Evolutionary conservation across 2,113 vertebrate genomes (phyloP).

Genomic region (Corythoichthys intestinalis): DNA sequence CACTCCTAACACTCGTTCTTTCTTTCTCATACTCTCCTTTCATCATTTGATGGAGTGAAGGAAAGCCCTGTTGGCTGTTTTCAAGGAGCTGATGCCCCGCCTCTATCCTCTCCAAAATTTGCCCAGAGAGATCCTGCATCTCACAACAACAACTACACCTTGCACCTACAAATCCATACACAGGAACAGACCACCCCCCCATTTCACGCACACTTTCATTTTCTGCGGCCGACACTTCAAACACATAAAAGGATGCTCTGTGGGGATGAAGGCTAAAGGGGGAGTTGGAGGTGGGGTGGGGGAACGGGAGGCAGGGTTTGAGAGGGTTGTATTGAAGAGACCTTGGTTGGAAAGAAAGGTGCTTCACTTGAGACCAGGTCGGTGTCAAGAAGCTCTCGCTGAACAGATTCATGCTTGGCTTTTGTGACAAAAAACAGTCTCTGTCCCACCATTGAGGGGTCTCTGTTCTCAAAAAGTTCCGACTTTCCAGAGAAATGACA

Average conservation of each 20-base stretch:
- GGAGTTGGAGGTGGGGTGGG: conserved; percentile 40
- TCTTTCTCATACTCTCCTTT: conserved; percentile 52
- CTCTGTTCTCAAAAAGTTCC: conserved; percentile 34
- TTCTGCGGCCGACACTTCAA: conserved; percentile 76
- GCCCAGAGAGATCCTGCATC: conserved; percentile 46
- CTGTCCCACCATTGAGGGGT: conserved; percentile 11
- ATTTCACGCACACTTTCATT: conserved; percentile 70
- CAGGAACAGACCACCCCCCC: conserved; percentile 43
- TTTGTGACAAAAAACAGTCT: conserved; percentile 53
- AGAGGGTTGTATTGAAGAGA: conserved; percentile 42
- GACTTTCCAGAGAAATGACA: conserved; percentile 28
- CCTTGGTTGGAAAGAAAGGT: conserved; percentile 17
- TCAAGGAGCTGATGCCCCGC: conserved; percentile 29
- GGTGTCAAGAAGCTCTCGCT: conserved; percentile 66
- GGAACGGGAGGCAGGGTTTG: conserved; percentile 53
- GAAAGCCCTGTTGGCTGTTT: conserved; percentile 61
- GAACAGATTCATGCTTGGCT: conserved; percentile 46
- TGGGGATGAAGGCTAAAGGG: conserved; percentile 71
- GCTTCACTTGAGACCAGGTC: conserved; percentile 52
- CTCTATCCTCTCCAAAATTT: conserved; percentile 31
- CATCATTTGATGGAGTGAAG: conserved; percentile 59
- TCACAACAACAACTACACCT: conserved; percentile 52
- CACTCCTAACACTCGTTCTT: conserved; percentile 37
- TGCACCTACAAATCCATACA: conserved; percentile 43
- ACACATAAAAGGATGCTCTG: conserved; percentile 78